These are phyloP conservation scores for Scaptomyza graminum DNA, from an alignment of 1,140 invertebrate species.

Conservation along the genomic window DNA sequence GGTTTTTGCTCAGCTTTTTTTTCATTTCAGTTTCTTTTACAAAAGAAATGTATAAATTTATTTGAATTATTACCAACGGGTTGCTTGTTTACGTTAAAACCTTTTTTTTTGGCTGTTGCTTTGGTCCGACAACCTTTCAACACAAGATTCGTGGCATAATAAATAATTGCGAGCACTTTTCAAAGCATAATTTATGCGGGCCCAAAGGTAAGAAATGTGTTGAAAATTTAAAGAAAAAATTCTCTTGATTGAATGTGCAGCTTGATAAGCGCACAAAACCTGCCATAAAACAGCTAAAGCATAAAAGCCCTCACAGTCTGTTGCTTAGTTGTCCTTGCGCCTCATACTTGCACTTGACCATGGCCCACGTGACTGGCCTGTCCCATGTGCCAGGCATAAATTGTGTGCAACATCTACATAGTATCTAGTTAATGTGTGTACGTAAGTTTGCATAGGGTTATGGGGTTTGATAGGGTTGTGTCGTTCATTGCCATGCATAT, in stretches of 20 bases:
- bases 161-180: slow-evolving; percentile 63
- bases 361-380: slow-evolving; percentile 22
- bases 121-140: slow-evolving; percentile 51
- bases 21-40: not conserved
- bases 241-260: slow-evolving; percentile 10
- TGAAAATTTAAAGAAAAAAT: not conserved
- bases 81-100: slow-evolving; percentile 48
- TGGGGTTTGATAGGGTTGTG: slow-evolving; percentile 4
- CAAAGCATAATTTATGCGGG: slow-evolving; percentile 66
- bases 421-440: slow-evolving; percentile 2
- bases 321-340: slow-evolving; percentile 51
- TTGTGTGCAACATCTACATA: slow-evolving; percentile 63
- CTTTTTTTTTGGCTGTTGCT: slow-evolving; percentile 40
- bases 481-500: slow-evolving; percentile 41
- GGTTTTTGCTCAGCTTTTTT: not conserved
- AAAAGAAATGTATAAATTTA: slow-evolving; percentile 60
- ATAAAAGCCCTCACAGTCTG: not conserved
- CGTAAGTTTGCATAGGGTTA: not conserved
- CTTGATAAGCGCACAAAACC: not conserved
- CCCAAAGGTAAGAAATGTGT: slow-evolving; percentile 36
- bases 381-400: slow-evolving; percentile 59
- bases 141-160: slow-evolving; percentile 63
- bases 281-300: not conserved
- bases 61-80: slow-evolving; percentile 63
- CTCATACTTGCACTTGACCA: slow-evolving; percentile 54